These are phyloP conservation scores for Amaurobius ferox DNA, from an alignment of 2,888 invertebrate genomes.

Conservation along the genomic window DNA sequence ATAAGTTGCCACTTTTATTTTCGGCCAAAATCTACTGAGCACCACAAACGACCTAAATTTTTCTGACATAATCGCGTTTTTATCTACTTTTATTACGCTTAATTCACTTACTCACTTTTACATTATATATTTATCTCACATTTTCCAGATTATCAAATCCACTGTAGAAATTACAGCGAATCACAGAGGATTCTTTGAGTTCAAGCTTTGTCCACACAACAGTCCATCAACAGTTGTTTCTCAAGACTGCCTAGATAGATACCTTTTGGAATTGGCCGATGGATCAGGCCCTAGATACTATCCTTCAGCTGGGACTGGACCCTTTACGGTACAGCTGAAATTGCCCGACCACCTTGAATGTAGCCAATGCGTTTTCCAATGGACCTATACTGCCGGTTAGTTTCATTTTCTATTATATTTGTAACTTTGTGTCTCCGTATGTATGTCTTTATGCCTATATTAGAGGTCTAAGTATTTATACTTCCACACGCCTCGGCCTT, in stretches of 20 bases:
- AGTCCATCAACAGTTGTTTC: constrained; percentile 85
- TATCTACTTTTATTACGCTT: no score
- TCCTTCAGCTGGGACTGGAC: constrained; percentile 60
- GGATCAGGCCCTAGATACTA: constrained; percentile 80
- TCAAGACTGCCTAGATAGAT: constrained; percentile 87
- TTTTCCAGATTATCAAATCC: constrained; percentile 81
- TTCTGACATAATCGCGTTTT: no score
- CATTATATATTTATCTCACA: no score
- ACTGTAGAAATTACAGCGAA: constrained; percentile 90
- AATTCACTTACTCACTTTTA: no score
- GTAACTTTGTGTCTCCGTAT: no score
- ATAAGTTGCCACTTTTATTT: no score
- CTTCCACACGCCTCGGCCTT: no score
- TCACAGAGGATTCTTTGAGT: constrained; percentile 92
- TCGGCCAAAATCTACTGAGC: no score
- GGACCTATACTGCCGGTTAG: constrained; percentile 77
- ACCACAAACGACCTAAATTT: no score
- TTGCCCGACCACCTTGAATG: constrained; percentile 84
- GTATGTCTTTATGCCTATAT: no score
- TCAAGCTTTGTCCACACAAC: constrained; percentile 88
- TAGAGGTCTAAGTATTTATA: no score
- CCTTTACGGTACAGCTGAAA: constrained; percentile 70
- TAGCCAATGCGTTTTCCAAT: constrained; percentile 78
- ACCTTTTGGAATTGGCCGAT: constrained; percentile 82
- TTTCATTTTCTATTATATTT: no score